Percentiles rank a stretch among this genome's conserved stretches.
Conservation (phyloP, 2,797 vertebrate species). For the Chrysocyon brachyurus region DNA sequence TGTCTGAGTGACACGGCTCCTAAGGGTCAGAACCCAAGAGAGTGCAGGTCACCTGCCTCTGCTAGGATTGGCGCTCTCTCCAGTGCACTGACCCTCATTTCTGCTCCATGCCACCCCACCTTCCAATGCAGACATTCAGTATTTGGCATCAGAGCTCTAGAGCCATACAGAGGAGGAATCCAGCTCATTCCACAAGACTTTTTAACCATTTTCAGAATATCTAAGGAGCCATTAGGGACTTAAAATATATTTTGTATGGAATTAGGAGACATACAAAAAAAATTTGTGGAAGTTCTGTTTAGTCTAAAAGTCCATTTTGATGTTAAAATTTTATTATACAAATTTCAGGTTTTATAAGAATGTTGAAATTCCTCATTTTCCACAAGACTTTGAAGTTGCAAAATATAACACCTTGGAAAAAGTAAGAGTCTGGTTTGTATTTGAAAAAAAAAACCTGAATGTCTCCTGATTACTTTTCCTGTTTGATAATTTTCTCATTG, state of each 20-base stretch:
- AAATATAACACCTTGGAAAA: conserved; percentile 92
- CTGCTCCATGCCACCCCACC: rapidly evolving
- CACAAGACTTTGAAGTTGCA: conserved; percentile 91
- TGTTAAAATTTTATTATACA: conserved; percentile 62
- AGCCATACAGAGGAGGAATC: background rate
- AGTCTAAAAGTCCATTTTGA: conserved; percentile 41
- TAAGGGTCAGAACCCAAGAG: background rate
- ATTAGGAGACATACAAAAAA: background rate
- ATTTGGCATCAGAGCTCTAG: background rate
- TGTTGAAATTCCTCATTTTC: conserved; percentile 84
- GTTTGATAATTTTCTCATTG: conserved; percentile 46
- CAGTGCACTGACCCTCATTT: background rate
- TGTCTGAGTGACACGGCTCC: background rate
- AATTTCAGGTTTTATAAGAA: conserved; percentile 87
- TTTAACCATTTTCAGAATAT: background rate
- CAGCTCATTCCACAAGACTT: background rate
- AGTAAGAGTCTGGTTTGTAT: conserved; percentile 85
- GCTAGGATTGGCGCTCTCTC: background rate
- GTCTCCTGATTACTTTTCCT: conserved; percentile 35
- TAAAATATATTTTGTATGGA: background rate
- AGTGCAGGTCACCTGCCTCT: rapidly evolving
- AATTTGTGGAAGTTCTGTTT: background rate
- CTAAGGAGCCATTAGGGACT: background rate
- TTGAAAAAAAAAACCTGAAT: background rate
- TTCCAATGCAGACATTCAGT: background rate